Evolutionary conservation across 2,113 vertebrate species (phyloP), one percentile per base, ranked within the genome.

Genomic region (Atrichornis clamosus): DNA sequence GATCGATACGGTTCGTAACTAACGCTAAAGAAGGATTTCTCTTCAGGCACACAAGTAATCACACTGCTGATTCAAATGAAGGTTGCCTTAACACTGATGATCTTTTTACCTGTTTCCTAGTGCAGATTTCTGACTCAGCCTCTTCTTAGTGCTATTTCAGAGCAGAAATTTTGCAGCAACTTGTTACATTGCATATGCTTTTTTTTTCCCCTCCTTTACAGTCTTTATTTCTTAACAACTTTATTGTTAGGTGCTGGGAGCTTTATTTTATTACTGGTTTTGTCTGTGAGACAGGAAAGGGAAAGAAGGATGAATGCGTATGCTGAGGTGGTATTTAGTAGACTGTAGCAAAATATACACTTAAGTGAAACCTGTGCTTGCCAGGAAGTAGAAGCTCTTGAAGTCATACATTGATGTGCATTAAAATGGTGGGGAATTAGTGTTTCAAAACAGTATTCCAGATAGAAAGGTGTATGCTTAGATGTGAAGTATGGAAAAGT

Each of bases 1-100:
- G 98, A 98, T 82, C 98, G 98, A 27, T 98, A 98, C 0, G 97
- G 98, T 39, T 98, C 98, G 7, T 98, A 97, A 95, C 30, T 46
- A 64, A 53, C 39, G 67, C 73, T 87, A 30, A 60, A 76, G 94
- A 68, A 84, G 67, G 68, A 35, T 35, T 75, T 88, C 58, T 62
- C 72, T 53, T 49, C 49, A 33, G 32, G 17, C 24, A 70, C 16
- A 49, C 83, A 56, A 24, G 62, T 44, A 55, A 75, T 93, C 89
- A 28, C 81, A 11, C 52, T 78, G 53, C 86, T 46, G 90, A 87
- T 91, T 75, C 60, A 3, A 79, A 46, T 7, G 68, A 80, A 77
- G 84, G 83, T 92, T 90, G 74, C 95, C 95, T 95, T 97, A 94
- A 97, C 75, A 89, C 86, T 96, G 83, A 93, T 86, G 55, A 75